phyloP scores from a whole-genome alignment of 2,113 vertebrate genomes.

The Stigmatopora argus region DNA sequence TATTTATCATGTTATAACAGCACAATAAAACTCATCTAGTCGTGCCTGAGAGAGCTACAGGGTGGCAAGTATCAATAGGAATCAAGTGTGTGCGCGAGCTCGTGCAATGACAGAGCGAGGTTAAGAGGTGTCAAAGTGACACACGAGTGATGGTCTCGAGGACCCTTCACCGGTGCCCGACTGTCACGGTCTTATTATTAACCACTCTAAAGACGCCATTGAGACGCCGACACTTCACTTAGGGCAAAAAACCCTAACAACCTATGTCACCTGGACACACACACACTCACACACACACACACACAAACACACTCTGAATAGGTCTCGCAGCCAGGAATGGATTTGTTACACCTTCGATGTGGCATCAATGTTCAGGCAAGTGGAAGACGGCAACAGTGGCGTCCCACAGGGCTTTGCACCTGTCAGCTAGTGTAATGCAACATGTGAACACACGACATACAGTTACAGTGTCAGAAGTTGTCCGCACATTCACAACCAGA shows the following conservation, averaged over 20 bases:
- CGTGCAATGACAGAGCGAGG: conserved; percentile 69
- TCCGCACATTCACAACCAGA: not conserved
- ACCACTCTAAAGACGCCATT: conserved; percentile 62
- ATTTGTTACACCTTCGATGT: conserved; percentile 73
- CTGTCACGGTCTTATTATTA: conserved; percentile 67
- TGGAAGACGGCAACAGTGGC: conserved; percentile 54
- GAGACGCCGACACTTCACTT: conserved; percentile 43
- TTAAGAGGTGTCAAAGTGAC: conserved; percentile 73
- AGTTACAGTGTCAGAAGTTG: conserved; percentile 16
- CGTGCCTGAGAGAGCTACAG: conserved; percentile 60
- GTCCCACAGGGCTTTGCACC: conserved; percentile 55
- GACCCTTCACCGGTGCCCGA: conserved; percentile 60
- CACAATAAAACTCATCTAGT: conserved; percentile 25
- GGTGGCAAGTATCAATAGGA: conserved; percentile 66
- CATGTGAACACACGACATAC: conserved; percentile 37
- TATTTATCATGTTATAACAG: not conserved
- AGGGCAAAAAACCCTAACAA: conserved; percentile 2
- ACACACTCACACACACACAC: conserved; percentile 15
- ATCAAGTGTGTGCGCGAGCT: conserved; percentile 57
- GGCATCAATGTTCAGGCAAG: conserved; percentile 60
- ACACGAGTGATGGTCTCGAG: conserved; percentile 56
- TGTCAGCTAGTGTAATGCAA: conserved; percentile 42
- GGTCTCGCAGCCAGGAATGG: conserved; percentile 65
- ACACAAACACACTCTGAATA: conserved; percentile 52
- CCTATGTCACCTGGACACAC: conserved; percentile 1